Evolutionary conservation across 2,888 invertebrate species (phyloP).

Genomic region (Coelinius sp.): DNA sequence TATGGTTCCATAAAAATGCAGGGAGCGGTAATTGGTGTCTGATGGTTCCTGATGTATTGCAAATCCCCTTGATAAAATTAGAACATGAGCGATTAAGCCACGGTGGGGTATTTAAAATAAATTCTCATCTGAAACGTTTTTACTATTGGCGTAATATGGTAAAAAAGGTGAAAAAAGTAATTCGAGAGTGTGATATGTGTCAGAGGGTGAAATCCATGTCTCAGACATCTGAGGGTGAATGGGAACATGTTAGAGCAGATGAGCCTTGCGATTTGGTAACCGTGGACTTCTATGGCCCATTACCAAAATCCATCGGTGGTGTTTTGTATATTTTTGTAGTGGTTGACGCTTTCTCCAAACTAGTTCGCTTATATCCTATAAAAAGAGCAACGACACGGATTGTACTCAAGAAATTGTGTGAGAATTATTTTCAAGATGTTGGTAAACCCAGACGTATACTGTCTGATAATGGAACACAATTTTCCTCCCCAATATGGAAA

Average conservation of each 20-base stretch:
- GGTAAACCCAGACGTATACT: neutral
- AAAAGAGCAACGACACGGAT: no score
- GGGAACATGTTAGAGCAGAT: neutral
- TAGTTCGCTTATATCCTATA: conserved; percentile 23
- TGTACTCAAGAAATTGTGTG: no score
- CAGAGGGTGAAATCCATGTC: conserved; percentile 5
- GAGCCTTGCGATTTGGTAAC: conserved; percentile 26
- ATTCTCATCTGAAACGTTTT: neutral
- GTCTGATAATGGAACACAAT: conserved; percentile 20
- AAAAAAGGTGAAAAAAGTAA: neutral
- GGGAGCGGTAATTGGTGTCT: neutral
- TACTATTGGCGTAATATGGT: conserved; percentile 18
- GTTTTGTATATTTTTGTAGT: conserved; percentile 30
- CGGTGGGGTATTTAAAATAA: neutral
- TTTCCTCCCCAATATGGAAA: conserved; percentile 22
- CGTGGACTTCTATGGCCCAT: conserved; percentile 33
- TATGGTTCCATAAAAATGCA: neutral
- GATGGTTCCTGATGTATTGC: neutral
- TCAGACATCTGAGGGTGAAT: conserved; percentile 10
- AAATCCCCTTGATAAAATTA: neutral
- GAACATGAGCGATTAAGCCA: neutral
- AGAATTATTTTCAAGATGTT: no score
- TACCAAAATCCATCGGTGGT: conserved; percentile 22
- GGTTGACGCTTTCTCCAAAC: conserved; percentile 28
- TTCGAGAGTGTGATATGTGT: conserved; percentile 23